Evolutionary conservation across 1,140 invertebrate species (phyloP).

Genomic region (Bombus difficillimus): DNA sequence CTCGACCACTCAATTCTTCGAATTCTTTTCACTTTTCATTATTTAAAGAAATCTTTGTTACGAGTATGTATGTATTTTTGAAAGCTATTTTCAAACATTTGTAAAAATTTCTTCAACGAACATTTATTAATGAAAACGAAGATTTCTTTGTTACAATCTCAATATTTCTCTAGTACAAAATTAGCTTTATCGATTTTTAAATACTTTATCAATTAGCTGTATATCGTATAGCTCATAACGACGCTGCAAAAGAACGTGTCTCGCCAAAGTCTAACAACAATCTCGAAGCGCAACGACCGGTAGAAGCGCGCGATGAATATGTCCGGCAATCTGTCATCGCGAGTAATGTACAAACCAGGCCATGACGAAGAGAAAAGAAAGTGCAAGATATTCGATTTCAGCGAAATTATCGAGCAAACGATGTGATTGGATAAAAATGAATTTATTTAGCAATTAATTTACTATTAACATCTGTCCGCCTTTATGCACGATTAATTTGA

Average conservation of each 20-base stretch:
- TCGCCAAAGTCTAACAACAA: no score
- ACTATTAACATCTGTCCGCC: not conserved
- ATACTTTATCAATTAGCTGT: no score
- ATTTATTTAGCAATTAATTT: not conserved
- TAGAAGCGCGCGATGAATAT: no score
- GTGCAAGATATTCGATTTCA: no score
- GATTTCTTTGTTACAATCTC: not conserved
- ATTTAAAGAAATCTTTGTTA: not conserved
- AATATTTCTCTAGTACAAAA: not conserved
- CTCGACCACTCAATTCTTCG: not conserved
- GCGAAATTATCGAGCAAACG: not conserved
- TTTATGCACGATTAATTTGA: not conserved
- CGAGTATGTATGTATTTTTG: not conserved
- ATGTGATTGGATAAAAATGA: not conserved
- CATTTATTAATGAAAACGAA: not conserved
- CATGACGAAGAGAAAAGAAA: not conserved
- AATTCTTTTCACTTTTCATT: not conserved
- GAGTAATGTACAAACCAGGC: not conserved
- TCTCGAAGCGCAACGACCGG: not conserved
- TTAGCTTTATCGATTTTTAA: not conserved
- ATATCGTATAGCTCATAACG: no score
- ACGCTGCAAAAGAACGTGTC: not conserved
- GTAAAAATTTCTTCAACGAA: not conserved
- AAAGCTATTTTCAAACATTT: not conserved
- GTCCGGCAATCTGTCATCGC: not conserved